Evolutionary conservation across 2,113 vertebrate species (phyloP).

Genomic region (Rhinopomastus cyanomelas): DNA sequence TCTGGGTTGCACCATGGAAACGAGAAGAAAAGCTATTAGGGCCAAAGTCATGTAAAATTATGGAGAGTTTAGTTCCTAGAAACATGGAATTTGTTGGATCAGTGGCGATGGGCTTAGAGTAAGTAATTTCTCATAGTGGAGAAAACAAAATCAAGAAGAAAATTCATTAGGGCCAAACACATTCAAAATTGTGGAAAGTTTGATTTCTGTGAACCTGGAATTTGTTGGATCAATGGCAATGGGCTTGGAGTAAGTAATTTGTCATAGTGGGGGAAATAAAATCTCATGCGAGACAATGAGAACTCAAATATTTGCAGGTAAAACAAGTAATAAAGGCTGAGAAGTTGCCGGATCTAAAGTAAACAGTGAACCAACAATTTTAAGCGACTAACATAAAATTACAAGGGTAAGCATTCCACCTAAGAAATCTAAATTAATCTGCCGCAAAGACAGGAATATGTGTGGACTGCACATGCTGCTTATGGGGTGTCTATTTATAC

Average conservation of each 20-base stretch:
- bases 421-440: conserved; percentile 30
- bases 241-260: not conserved
- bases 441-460: not conserved
- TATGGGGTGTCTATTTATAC: not conserved
- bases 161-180: not conserved
- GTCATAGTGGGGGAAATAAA: not conserved
- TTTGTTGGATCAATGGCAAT: not conserved
- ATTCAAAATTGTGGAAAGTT: not conserved
- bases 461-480: not conserved
- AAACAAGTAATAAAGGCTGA: conserved; percentile 18
- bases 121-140: not conserved
- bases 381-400: conserved; percentile 28
- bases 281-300: not conserved
- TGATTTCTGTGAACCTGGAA: not conserved
- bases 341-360: conserved; percentile 16
- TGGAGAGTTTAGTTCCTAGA: not conserved
- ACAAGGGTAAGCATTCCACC: conserved; percentile 3
- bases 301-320: conserved; percentile 46
- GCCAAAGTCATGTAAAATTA: not conserved
- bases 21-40: not conserved
- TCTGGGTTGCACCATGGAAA: not conserved
- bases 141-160: conserved; percentile 7
- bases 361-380: conserved; percentile 39
- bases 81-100: not conserved
- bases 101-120: not conserved